Conservation (phyloP, 2,888 invertebrate genomes). For the Disparrhopalites patrizii region DNA sequence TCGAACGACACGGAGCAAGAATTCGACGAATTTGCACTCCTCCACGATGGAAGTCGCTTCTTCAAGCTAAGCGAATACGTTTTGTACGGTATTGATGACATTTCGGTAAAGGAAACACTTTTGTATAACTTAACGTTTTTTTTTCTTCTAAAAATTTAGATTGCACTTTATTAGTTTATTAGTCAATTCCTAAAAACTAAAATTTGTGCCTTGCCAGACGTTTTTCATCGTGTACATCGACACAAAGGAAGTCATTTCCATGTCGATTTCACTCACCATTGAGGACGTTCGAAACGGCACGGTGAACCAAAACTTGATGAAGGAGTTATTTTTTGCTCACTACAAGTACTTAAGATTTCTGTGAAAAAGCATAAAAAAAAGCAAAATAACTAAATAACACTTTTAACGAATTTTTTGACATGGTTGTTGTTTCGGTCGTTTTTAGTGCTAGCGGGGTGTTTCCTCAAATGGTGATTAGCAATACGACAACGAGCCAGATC, state of each 20-base stretch:
- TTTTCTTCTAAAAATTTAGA: too few species aligned
- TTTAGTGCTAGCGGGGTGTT: conserved; percentile 19
- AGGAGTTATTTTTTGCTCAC: conserved; percentile 22
- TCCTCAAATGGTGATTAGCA: conserved; percentile 21
- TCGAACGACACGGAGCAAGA: conserved; percentile 17
- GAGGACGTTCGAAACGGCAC: conserved; percentile 11
- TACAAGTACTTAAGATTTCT: conserved; percentile 18
- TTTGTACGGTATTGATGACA: conserved; percentile 4
- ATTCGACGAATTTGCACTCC: conserved; percentile 2
- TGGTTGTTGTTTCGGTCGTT: background rate
- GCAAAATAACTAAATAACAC: too few species aligned
- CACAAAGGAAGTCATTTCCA: background rate
- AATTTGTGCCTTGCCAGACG: too few species aligned
- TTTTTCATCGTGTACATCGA: conserved; percentile 17
- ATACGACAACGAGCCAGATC: background rate
- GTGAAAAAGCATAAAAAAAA: too few species aligned
- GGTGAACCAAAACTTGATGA: conserved; percentile 12
- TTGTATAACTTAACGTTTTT: background rate
- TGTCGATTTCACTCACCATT: conserved; percentile 7
- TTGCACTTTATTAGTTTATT: too few species aligned
- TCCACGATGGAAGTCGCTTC: conserved; percentile 20
- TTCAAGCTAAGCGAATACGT: conserved; percentile 20
- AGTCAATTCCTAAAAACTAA: too few species aligned
- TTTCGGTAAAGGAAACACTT: conserved; percentile 3
- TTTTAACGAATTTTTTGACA: background rate